Evolutionary conservation across 2,113 vertebrate species (phyloP), one percentile per base, ranked within the genome.

Genomic region (Ceyx cyanopectus): DNA sequence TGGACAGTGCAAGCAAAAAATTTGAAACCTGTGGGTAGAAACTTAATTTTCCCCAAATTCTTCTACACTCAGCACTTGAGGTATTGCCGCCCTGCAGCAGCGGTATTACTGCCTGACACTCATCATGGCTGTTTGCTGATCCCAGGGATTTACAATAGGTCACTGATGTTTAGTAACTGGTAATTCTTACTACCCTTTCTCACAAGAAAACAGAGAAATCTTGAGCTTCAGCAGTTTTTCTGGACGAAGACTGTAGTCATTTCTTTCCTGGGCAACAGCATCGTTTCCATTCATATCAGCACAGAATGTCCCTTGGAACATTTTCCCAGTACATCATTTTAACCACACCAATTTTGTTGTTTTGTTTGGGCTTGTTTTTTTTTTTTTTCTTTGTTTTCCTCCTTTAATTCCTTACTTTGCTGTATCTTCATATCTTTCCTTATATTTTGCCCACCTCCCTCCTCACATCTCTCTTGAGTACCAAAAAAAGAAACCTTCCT

Each of bases 121-220:
- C 74, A 77, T 75, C 70, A 63, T 43, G 46, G 41, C 9, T 73
- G 19, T 54, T 67, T 82, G 74, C 51, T 93, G 62, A 79, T 91
- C 70, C 80, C 56, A 51, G 50, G 56, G 81, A 93, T 96, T 95
- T 95, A 67, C 60, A 92, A n/a, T n/a, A 85, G 43, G 87, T 86
- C 83, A 86, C 21, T 69, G 48, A 40, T 91, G 70, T 80, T 95
- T 93, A 91, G 75, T 26, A 12, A 60, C 60, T 11, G 5, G 81
- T 91, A 85, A 69, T 46, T 89, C 53, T 91, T 95, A 89, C 81
- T 51, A 82, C 8, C 16, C 30, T 89, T 92, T 94, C 67, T 80
- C 72, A 48, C 37, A 90, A 65, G 66, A 65, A 93, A 73, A 54
- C 0, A 0, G 14, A 93, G 45, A 85, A 80, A 73, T 89, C 14